A percentile compares a stretch with the other conserved stretches of the same genome.
Conservation (phyloP, 2,113 vertebrate genomes). For the Antennarius striatus region DNA sequence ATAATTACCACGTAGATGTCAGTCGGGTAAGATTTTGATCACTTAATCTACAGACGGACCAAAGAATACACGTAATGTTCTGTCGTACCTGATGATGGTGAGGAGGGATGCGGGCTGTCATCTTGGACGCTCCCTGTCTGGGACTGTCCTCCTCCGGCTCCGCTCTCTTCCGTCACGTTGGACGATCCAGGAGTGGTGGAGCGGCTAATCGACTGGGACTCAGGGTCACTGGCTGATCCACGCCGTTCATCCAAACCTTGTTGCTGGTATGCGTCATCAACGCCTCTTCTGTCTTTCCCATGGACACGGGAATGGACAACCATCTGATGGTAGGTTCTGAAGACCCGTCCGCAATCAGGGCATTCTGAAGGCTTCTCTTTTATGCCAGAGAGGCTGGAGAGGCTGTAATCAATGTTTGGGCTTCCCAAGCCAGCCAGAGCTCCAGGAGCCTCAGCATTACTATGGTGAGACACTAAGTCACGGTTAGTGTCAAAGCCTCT, state of each 20-base stretch:
- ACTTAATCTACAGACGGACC: too few relatives aligned
- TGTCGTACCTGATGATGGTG: slow-evolving; percentile 94
- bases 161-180: slow-evolving; percentile 96
- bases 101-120: slow-evolving; percentile 97
- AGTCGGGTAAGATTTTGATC: too few relatives aligned
- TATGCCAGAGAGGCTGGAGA: slow-evolving; percentile 80
- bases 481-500: slow-evolving; percentile 87
- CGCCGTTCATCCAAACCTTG: slow-evolving; percentile 89
- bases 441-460: slow-evolving; percentile 57
- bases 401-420: slow-evolving; percentile 89
- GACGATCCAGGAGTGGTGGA: slow-evolving; percentile 97
- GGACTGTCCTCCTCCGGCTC: slow-evolving; percentile 91
- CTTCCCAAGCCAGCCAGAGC: slow-evolving; percentile 75
- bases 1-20: too few relatives aligned
- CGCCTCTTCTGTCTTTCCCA: slow-evolving; percentile 87
- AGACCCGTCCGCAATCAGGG: slow-evolving; percentile 94
- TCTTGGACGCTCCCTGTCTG: slow-evolving; percentile 96
- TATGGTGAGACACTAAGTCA: slow-evolving; percentile 90
- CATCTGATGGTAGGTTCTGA: slow-evolving; percentile 98
- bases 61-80: neutral
- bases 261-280: slow-evolving; percentile 87
- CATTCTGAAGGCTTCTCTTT: slow-evolving; percentile 98
- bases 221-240: slow-evolving; percentile 96
- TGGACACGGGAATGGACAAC: slow-evolving; percentile 96
- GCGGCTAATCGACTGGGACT: slow-evolving; percentile 97